Percentiles rank a stretch among this genome's conserved stretches.
Conservation (phyloP, 2,888 invertebrate genomes). For the Unio pictorum region DNA sequence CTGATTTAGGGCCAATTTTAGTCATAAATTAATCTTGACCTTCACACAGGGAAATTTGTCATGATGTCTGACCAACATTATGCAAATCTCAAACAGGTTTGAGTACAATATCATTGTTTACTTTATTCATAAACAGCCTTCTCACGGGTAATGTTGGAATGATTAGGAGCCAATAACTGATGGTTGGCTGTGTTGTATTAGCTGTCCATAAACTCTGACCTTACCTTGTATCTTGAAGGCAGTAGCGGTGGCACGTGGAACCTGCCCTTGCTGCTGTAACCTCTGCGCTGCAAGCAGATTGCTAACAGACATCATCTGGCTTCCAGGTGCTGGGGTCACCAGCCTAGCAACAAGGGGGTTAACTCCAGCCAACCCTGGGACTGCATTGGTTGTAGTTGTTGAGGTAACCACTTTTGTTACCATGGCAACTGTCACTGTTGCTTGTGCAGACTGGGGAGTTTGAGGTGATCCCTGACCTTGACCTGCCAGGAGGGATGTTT, state of each 20-base stretch:
- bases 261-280: conserved; percentile 22
- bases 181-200: no score
- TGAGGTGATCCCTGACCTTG: conserved; percentile 15
- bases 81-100: no score
- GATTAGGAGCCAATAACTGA: no score
- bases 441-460: conserved; percentile 20
- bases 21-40: no score
- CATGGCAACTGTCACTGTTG: conserved; percentile 26
- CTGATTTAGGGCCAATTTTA: no score
- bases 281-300: conserved; percentile 53
- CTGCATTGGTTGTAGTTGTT: conserved; percentile 21
- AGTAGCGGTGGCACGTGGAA: conserved; percentile 21
- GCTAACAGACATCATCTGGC: conserved; percentile 58
- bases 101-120: no score
- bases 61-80: no score
- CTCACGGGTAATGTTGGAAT: no score
- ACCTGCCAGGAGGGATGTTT: conserved; percentile 15
- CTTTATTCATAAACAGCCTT: no score
- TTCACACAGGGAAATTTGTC: no score
- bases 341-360: conserved; percentile 57
- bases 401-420: conserved; percentile 16
- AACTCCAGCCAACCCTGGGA: conserved; percentile 26
- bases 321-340: conserved; percentile 54
- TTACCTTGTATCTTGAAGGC: conserved; percentile 60
- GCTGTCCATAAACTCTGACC: background rate